Base-by-base conservation (phyloP, 1,140 invertebrate genomes). In the Cydia pomonella region DNA sequence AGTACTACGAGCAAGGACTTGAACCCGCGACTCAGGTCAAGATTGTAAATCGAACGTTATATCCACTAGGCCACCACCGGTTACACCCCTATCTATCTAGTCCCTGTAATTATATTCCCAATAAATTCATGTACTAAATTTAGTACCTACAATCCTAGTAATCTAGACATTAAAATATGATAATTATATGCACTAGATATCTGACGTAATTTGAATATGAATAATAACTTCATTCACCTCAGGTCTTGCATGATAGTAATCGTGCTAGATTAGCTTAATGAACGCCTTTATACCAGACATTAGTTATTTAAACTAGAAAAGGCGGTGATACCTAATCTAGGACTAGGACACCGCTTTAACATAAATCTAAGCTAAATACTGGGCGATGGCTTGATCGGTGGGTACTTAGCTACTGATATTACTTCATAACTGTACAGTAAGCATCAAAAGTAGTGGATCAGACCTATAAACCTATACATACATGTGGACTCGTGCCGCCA, bases 181-280 rank as follows among this genome's bases (percentile, higher is more conserved):
- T 59, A 59, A 23, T 59, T 12, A 53, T 53, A 53, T 53, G 53
- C 53, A 59, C 23, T 59, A 59, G 53, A 23, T 59, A 59, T 59
- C 53, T 23, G 53, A 12, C 53, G 53, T 23, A 59, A 59, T 23
- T 59, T 23, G 9, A 59, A 59, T 59, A 4, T 23, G 53, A 59
- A 59, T 59, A 59, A 59, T 59, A 59, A 59, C 53, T 59, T 59
- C 21, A 59, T 59, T 59, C n/a, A 53, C n/a, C 50, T 2, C n/a
- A 18, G 50, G 50, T 9, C n/a, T 53, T 18, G n/a, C 50, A 18
- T 18, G n/a, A 53, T 44, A 44, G 41, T 50, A 50, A 50, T 50
- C 47, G 47, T n/a, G n/a, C 47, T 50, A 50, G 47, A 50, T 50
- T 50, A 50, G 16, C 47, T 50, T 50, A 50, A 50, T 50, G 47